A percentile compares a stretch with the other conserved stretches of the same genome.
Evolutionary conservation across 2,888 invertebrate species (phyloP).

Genomic region (Octonoba sinensis): DNA sequence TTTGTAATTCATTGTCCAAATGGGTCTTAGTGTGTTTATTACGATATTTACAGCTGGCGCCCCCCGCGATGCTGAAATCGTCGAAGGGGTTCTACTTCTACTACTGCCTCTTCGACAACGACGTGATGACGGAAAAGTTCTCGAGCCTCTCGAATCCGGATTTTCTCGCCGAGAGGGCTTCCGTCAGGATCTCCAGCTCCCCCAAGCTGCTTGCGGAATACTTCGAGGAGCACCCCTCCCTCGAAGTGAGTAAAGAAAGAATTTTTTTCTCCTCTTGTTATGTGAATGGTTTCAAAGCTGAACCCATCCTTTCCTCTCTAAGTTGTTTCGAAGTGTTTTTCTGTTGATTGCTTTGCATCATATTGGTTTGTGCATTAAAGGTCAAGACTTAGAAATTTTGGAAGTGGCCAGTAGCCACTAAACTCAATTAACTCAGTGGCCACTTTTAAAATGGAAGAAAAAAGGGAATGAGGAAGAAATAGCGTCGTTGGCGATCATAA

Average conservation of each 20-base stretch:
- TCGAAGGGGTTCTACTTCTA: slow-evolving; percentile 71
- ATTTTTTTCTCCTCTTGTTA: neutral
- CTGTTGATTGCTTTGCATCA: too few relatives aligned
- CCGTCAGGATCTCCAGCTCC: slow-evolving; percentile 71
- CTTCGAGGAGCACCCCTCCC: slow-evolving; percentile 70
- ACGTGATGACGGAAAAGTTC: slow-evolving; percentile 72
- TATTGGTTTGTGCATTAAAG: too few relatives aligned
- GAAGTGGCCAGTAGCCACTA: too few relatives aligned
- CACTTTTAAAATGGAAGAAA: too few relatives aligned
- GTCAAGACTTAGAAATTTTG: too few relatives aligned
- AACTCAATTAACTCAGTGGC: too few relatives aligned
- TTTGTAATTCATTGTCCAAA: too few relatives aligned
- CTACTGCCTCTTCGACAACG: slow-evolving; percentile 72
- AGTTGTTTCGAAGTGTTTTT: too few relatives aligned
- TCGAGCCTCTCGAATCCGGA: slow-evolving; percentile 71
- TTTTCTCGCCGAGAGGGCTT: slow-evolving; percentile 72
- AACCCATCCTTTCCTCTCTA: too few relatives aligned
- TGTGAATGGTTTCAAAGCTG: too few relatives aligned
- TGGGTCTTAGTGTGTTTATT: neutral
- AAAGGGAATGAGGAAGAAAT: too few relatives aligned
- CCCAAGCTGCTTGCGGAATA: slow-evolving; percentile 70
- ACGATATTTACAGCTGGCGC: slow-evolving; percentile 40
- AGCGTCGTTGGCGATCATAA: too few relatives aligned
- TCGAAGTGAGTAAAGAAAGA: slow-evolving; percentile 71
- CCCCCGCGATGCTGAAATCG: slow-evolving; percentile 52